phyloP scores from a whole-genome alignment of 1,140 invertebrate species.

The Thaumatotibia leucotreta region DNA sequence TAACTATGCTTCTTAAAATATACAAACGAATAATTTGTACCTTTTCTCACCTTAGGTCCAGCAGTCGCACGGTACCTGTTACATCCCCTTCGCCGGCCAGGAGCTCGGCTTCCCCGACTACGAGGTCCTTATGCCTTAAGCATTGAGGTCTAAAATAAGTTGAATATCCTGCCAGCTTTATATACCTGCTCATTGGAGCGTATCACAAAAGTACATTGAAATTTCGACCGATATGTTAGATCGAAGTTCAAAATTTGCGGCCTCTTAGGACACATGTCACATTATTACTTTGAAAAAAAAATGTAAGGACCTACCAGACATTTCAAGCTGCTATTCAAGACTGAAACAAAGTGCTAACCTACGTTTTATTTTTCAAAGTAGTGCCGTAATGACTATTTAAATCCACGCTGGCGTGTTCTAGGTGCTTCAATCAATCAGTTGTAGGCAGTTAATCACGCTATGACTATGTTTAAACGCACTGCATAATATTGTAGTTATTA shows the following conservation, averaged over 20 bases:
- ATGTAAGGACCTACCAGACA: background rate
- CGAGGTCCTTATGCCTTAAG: slow-evolving; percentile 81
- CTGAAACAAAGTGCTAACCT: too few species aligned
- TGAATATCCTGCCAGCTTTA: background rate
- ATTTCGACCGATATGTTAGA: background rate
- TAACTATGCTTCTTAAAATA: background rate
- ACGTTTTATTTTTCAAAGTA: too few species aligned
- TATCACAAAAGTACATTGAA: background rate
- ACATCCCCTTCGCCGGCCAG: slow-evolving; percentile 83
- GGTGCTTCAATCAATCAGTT: background rate
- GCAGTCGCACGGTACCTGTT: slow-evolving; percentile 80
- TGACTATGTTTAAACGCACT: slow-evolving; percentile 36
- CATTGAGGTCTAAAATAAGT: background rate
- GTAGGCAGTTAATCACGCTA: slow-evolving; percentile 24
- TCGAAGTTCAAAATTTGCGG: background rate
- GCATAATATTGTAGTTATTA: slow-evolving; percentile 29
- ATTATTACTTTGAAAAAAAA: too few species aligned
- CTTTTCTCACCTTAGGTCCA: slow-evolving; percentile 64
- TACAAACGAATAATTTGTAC: background rate
- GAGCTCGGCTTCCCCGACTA: slow-evolving; percentile 86
- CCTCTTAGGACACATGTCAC: background rate
- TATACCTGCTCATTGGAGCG: background rate
- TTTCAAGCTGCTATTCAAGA: background rate
- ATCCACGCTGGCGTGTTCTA: background rate
- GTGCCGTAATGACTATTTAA: background rate